Conservation (phyloP, 2,888 invertebrate species). For the Plagodis dolabraria region DNA sequence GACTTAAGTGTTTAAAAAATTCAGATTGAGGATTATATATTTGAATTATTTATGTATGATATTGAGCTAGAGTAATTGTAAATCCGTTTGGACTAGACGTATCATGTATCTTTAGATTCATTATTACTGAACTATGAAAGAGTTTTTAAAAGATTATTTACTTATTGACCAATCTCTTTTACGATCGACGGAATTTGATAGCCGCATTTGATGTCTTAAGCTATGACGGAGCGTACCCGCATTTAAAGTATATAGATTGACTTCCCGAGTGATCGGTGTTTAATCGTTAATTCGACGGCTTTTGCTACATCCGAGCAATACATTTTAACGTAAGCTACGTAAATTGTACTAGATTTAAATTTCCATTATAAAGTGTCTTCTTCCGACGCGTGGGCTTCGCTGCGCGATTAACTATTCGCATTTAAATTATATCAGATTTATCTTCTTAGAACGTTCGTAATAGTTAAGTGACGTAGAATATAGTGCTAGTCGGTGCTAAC, state of each 20-base stretch:
- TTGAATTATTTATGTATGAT: slow-evolving; percentile 70
- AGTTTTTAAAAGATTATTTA: slow-evolving; percentile 54
- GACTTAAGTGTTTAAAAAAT: slow-evolving; percentile 72
- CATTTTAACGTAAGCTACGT: slow-evolving; percentile 67
- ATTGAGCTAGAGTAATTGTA: slow-evolving; percentile 69
- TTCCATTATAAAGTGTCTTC: slow-evolving; percentile 76
- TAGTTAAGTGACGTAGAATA: slow-evolving; percentile 49
- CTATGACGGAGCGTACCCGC: slow-evolving; percentile 64
- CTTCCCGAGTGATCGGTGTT: slow-evolving; percentile 60
- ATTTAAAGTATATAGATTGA: slow-evolving; percentile 65
- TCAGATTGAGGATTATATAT: slow-evolving; percentile 75
- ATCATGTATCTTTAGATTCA: slow-evolving; percentile 72
- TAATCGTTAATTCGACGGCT: slow-evolving; percentile 58
- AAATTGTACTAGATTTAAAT: slow-evolving; percentile 71
- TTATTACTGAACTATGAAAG: slow-evolving; percentile 55
- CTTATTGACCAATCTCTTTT: slow-evolving; percentile 71
- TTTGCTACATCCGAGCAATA: slow-evolving; percentile 52
- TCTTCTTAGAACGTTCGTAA: slow-evolving; percentile 65
- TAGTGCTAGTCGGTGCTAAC: slow-evolving; percentile 33
- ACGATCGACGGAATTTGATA: slow-evolving; percentile 63
- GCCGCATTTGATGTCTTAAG: slow-evolving; percentile 63
- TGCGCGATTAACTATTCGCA: slow-evolving; percentile 54
- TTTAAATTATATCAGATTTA: slow-evolving; percentile 67
- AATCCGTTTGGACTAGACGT: slow-evolving; percentile 74
- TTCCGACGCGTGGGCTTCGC: slow-evolving; percentile 54